Conservation (phyloP, 2,888 invertebrate genomes). For the Drosophila anceps region DNA sequence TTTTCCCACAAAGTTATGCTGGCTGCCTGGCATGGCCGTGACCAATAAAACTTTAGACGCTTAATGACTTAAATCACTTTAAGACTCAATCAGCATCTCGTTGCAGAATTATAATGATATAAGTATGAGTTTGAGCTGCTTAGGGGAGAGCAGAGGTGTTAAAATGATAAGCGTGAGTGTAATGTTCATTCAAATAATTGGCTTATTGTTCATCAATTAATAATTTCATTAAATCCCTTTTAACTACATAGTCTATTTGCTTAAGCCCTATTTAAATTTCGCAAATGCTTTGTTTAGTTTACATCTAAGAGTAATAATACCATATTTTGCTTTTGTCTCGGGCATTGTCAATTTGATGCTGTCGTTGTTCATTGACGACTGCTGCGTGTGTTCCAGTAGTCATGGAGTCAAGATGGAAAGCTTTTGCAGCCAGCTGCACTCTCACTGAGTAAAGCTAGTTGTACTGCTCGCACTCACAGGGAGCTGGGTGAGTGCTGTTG, state of each 20-base stretch:
- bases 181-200: conserved; percentile 15
- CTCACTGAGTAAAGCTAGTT: conserved; percentile 20
- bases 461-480: conserved; percentile 31
- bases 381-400: conserved; percentile 6
- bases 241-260: background rate
- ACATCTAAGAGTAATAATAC: no score
- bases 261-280: background rate
- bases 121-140: background rate
- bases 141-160: background rate
- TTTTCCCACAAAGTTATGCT: conserved; percentile 49
- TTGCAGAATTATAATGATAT: conserved; percentile 54
- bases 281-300: background rate
- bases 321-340: background rate
- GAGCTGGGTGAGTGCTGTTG: background rate
- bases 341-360: conserved; percentile 14
- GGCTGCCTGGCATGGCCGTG: conserved; percentile 22
- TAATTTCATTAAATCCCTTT: background rate
- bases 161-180: background rate
- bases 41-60: conserved; percentile 64
- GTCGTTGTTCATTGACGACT: conserved; percentile 34
- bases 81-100: conserved; percentile 69
- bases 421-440: conserved; percentile 39
- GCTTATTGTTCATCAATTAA: conserved; percentile 12
- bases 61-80: conserved; percentile 74
- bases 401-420: conserved; percentile 16